Percentiles rank a stretch among this genome's conserved stretches.
These are phyloP conservation scores for Phyllotreta cruciferae DNA, from an alignment of 2,888 invertebrate species.

Conservation along the genomic window DNA sequence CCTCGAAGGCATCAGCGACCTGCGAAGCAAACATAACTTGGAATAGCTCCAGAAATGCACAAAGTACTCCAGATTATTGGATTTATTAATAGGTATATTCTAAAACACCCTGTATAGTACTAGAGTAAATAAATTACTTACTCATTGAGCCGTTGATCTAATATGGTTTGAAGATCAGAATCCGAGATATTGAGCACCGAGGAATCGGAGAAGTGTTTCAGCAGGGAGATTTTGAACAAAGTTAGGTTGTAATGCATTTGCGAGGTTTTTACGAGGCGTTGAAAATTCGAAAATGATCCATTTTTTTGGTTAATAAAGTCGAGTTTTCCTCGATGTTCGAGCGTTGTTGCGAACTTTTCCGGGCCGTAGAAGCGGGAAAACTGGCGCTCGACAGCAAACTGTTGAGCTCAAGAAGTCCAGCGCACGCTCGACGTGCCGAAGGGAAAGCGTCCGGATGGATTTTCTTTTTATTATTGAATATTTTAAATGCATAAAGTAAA, in stretches of 20 bases:
- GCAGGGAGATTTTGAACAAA: conserved; percentile 5
- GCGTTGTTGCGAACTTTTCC: no score
- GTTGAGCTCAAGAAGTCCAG: no score
- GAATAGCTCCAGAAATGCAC: neutral
- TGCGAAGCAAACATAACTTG: conserved; percentile 4
- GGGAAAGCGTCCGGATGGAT: no score
- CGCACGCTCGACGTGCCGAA: no score
- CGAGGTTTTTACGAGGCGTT: neutral
- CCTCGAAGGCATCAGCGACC: conserved; percentile 13
- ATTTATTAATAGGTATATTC: no score
- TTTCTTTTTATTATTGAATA: no score
- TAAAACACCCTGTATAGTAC: no score
- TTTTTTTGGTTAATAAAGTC: no score
- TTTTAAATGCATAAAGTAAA: no score
- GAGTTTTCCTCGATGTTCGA: neutral
- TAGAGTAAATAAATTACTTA: neutral
- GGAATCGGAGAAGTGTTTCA: conserved; percentile 15
- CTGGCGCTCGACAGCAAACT: neutral
- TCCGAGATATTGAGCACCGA: conserved; percentile 19
- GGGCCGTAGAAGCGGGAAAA: neutral
- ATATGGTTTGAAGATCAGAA: conserved; percentile 11
- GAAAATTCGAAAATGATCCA: neutral
- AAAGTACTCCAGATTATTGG: no score
- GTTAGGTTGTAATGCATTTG: conserved; percentile 15
- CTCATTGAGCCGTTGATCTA: conserved; percentile 16